Percentiles rank a stretch among this genome's conserved stretches.
These are phyloP conservation scores for Notothenia rossii DNA, from an alignment of 2,113 vertebrate species.

Conservation along the genomic window DNA sequence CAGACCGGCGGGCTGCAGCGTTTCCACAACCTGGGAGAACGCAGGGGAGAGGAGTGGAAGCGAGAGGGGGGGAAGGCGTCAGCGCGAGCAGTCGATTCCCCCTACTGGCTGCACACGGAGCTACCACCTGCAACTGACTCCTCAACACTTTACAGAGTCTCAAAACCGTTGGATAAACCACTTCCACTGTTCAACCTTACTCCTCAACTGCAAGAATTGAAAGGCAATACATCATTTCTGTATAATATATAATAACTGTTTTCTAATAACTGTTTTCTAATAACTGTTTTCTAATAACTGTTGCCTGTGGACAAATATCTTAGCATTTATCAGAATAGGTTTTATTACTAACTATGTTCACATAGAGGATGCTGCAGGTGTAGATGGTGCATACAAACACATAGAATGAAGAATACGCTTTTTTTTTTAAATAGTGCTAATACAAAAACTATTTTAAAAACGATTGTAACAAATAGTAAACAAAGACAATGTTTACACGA, in stretches of 20 bases:
- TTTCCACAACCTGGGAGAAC: constrained; percentile 85
- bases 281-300: no score
- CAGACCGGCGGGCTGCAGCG: constrained; percentile 91
- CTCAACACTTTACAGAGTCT: neutral
- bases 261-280: no score
- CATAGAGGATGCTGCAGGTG: no score
- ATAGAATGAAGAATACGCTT: no score
- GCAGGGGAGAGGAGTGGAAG: constrained; percentile 59
- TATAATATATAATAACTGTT: neutral
- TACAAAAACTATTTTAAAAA: no score
- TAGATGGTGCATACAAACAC: no score
- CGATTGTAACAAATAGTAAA: no score
- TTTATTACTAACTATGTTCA: no score
- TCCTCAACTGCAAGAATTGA: neutral
- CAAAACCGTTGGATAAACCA: neutral
- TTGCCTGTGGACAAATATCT: neutral
- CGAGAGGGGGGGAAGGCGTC: constrained; percentile 66
- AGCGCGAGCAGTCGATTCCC: constrained; percentile 85
- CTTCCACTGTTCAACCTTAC: neutral
- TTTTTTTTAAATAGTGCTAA: no score
- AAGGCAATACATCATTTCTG: neutral
- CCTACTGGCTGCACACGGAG: constrained; percentile 84
- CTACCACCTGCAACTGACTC: constrained; percentile 45
- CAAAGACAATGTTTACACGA: no score
- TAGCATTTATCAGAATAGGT: no score